Conservation (phyloP, 2,797 vertebrate genomes). For the Carcharodon carcharias region DNA sequence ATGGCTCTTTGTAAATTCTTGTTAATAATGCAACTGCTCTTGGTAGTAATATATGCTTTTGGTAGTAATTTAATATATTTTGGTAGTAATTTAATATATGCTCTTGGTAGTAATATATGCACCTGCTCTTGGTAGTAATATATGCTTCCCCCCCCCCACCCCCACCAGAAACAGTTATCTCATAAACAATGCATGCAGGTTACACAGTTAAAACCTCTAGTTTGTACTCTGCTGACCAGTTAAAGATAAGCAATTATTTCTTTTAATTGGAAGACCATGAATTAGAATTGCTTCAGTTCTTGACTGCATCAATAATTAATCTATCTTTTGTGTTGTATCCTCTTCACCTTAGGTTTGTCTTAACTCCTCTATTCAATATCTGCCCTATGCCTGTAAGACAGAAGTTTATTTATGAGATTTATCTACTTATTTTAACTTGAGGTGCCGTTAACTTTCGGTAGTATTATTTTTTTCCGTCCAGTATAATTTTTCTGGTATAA, state of each 20-base stretch:
- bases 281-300: neutral
- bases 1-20: neutral
- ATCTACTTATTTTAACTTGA: neutral
- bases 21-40: neutral
- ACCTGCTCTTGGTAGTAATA: neutral
- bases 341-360: neutral
- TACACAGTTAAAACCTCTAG: neutral
- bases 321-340: neutral
- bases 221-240: neutral
- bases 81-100: too few species aligned
- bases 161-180: neutral
- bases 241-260: neutral
- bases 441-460: neutral
- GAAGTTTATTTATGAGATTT: neutral
- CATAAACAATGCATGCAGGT: neutral
- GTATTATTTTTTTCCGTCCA: neutral
- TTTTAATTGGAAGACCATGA: neutral
- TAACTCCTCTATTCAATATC: neutral
- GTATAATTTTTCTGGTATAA: neutral
- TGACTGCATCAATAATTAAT: neutral
- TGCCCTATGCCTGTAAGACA: neutral
- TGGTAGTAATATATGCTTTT: neutral
- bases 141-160: too few species aligned
- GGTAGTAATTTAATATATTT: too few species aligned
- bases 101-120: neutral